Conservation (phyloP, 2,888 invertebrate genomes). For the Graphium colonna region DNA sequence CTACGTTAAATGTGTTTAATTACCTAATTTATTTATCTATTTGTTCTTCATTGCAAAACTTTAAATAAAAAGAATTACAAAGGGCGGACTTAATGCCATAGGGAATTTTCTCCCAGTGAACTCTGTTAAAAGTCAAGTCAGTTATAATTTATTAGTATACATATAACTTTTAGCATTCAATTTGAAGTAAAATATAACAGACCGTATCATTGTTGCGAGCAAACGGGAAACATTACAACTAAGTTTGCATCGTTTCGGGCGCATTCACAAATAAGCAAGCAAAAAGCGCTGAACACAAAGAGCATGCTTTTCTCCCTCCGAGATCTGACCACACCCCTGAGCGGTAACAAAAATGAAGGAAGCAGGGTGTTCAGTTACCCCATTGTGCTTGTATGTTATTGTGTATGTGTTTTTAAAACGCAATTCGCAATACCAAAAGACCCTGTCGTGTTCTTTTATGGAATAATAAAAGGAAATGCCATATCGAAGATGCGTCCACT, state of each 20-base stretch:
- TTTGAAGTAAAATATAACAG: background rate
- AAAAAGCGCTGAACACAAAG: slow-evolving; percentile 18
- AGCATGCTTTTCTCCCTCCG: slow-evolving; percentile 10
- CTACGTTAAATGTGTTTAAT: too few relatives aligned
- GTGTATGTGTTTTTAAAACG: slow-evolving; percentile 22
- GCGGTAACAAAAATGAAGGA: slow-evolving; percentile 29
- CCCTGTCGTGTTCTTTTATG: slow-evolving; percentile 4
- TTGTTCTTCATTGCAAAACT: too few relatives aligned
- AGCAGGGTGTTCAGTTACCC: slow-evolving; percentile 33
- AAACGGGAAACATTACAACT: slow-evolving; percentile 20
- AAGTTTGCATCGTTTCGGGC: slow-evolving; percentile 19
- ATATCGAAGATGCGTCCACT: background rate
- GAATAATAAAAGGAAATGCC: background rate
- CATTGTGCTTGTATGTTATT: slow-evolving; percentile 21
- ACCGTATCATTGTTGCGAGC: slow-evolving; percentile 7
- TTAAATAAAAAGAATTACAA: too few relatives aligned
- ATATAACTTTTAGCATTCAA: too few relatives aligned
- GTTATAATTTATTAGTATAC: too few relatives aligned
- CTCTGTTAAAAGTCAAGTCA: too few relatives aligned
- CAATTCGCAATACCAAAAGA: background rate
- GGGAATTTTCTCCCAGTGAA: too few relatives aligned
- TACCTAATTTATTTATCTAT: too few relatives aligned
- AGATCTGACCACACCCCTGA: slow-evolving; percentile 28
- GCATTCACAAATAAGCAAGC: slow-evolving; percentile 13
- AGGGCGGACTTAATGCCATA: too few relatives aligned